Evolutionary conservation across 2,888 invertebrate genomes (phyloP), one percentile per base, ranked within the genome.

Genomic region (Sarcophaga rosellei): DNA sequence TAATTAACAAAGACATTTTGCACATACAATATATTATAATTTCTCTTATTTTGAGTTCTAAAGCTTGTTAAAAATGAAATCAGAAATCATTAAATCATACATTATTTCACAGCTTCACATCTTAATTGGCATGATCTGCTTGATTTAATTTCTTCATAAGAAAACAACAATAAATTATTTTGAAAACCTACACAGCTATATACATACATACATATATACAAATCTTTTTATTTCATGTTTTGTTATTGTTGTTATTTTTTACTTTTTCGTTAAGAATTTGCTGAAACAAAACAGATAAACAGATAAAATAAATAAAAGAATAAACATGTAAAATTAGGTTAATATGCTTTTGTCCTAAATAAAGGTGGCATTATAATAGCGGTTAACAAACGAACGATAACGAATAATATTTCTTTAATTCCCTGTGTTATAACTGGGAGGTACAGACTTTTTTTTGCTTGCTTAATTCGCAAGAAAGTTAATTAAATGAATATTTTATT

Each of bases 291-390:
- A 35, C 35, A 35, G 35, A 35, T 35, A 35, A 35, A 10, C 35
- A 35, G 35, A 35, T 35, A 8, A 73, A 61, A 61, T 44, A 61
- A 20, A 73, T 25, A 45, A 66, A 66, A 57, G 61, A 76, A 53
- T 75, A 70, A 69, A 82, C 25, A 82, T 11, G 10, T 57, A 59
- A 62, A 86, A 83, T 86, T 83, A 69, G 83, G 86, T 83, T 86
- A 86, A 86, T 83, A 20, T 35, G 63, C 44, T 77, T 61, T 80
- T 74, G 68, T 77, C 68, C 72, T 57, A 35, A 35, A 61, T 79
- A 72, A 69, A 53, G 4, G 53, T 57, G 68, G 17, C 20, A 21
- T n/a, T n/a, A 57, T 77, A 76, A 76, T 63, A 80, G 74, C 59
- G 86, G 74, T 81, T 80, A 83, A 77, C 59, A 77, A 66, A 72